Evolutionary conservation across 2,888 invertebrate species (phyloP).

Genomic region (Tenodera sinensis): DNA sequence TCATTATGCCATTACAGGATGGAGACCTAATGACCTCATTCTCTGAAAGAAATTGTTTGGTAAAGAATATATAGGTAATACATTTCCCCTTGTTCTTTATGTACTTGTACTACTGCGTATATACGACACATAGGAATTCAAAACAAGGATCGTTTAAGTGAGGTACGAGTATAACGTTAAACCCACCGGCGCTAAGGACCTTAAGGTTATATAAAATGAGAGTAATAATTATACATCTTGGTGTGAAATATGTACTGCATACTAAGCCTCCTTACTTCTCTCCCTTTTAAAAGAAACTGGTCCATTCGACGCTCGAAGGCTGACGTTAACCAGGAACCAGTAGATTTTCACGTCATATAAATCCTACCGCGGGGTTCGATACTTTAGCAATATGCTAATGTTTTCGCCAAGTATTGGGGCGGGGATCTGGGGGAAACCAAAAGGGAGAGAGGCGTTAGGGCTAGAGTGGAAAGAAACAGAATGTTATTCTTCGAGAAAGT

Average conservation of each 20-base stretch:
- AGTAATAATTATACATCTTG: not conserved
- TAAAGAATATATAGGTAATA: no score
- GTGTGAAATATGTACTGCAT: not conserved
- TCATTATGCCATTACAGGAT: no score
- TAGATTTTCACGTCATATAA: conserved; percentile 31
- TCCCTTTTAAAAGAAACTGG: not conserved
- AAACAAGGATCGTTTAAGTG: not conserved
- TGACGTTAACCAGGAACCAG: conserved; percentile 2
- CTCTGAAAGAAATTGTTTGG: no score
- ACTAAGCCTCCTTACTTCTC: not conserved
- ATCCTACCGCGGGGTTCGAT: conserved; percentile 29
- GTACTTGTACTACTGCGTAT: no score
- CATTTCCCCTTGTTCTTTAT: no score
- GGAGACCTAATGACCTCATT: no score
- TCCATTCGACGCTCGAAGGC: not conserved
- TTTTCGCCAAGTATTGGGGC: not conserved
- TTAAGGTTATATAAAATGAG: not conserved
- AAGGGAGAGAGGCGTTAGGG: not conserved
- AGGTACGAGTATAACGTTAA: not conserved
- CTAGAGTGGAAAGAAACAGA: not conserved
- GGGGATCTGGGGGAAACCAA: no score
- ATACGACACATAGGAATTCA: no score
- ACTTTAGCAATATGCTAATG: conserved; percentile 32
- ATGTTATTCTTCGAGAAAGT: not conserved
- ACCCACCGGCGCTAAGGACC: not conserved